A percentile compares a stretch with the other conserved stretches of the same genome.
These are phyloP conservation scores for Phthorimaea operculella DNA, from an alignment of 1,140 invertebrate species.

Conservation along the genomic window DNA sequence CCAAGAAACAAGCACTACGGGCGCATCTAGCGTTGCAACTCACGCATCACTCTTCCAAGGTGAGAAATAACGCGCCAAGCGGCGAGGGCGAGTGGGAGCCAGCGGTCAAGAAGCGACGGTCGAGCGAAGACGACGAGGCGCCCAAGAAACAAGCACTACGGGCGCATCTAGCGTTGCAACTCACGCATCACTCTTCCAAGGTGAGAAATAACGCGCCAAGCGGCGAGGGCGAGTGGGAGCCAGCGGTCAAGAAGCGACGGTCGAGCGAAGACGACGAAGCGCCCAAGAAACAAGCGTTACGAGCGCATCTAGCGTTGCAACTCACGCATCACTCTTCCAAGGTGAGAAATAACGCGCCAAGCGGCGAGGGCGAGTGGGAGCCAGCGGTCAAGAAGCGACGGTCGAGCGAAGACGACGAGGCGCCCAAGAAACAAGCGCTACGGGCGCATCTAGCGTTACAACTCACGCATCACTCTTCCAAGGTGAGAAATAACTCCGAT, in stretches of 20 bases:
- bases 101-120: conserved; percentile 41
- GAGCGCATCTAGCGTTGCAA: conserved; percentile 76
- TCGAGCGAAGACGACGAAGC: conserved; percentile 59
- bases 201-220: conserved; percentile 20
- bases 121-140: conserved; percentile 58
- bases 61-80: conserved; percentile 16
- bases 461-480: conserved; percentile 74
- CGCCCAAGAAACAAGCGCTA: conserved; percentile 73
- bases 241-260: conserved; percentile 46
- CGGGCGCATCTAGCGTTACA: conserved; percentile 77
- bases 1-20: conserved; percentile 73
- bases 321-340: conserved; percentile 75
- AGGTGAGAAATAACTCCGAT: conserved; percentile 37
- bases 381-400: conserved; percentile 47
- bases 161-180: conserved; percentile 76
- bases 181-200: conserved; percentile 74
- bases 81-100: conserved; percentile 42
- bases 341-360: conserved; percentile 23
- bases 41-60: conserved; percentile 73
- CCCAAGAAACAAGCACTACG: conserved; percentile 74
- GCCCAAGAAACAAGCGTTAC: conserved; percentile 73
- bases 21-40: conserved; percentile 78
- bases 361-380: conserved; percentile 37
- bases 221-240: conserved; percentile 39
- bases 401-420: conserved; percentile 56